Percentiles rank a stretch among this genome's conserved stretches.
Conservation (phyloP, 1,140 invertebrate genomes). For the Ips typographus region DNA sequence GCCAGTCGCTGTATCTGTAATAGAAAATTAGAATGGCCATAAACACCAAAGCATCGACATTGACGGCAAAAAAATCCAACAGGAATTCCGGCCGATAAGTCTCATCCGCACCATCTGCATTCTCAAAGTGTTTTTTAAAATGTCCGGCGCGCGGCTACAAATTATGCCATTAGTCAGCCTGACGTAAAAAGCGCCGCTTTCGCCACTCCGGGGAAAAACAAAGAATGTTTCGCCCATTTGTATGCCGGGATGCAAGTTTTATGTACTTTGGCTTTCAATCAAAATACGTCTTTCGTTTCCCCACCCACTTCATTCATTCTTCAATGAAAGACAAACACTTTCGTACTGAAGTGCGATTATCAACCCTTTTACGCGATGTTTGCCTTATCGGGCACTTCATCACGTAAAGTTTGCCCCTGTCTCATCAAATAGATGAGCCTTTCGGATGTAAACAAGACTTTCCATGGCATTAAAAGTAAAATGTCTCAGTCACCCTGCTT, state of each 20-base stretch:
- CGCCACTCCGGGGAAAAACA: conserved; percentile 4
- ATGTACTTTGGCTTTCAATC: too few species aligned
- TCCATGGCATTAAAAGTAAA: too few species aligned
- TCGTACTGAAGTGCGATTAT: conserved; percentile 3
- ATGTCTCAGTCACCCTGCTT: too few species aligned
- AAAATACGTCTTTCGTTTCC: too few species aligned
- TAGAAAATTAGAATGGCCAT: too few species aligned
- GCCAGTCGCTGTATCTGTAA: too few species aligned
- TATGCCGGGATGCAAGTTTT: background rate
- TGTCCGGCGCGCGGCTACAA: conserved; percentile 13
- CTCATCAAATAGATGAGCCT: too few species aligned
- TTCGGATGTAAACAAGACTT: too few species aligned
- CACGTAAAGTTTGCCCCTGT: conserved; percentile 4
- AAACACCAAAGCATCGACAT: background rate
- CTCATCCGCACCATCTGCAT: conserved; percentile 2
- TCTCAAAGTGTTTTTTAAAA: conserved; percentile 13
- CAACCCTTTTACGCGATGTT: conserved; percentile 9
- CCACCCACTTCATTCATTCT: too few species aligned
- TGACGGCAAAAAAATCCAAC: background rate
- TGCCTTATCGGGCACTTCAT: conserved; percentile 12
- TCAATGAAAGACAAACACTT: conserved; percentile 7
- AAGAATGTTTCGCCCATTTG: conserved; percentile 15
- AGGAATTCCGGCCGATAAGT: background rate
- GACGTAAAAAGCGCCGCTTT: conserved; percentile 13
- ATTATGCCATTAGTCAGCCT: conserved; percentile 17